Conservation (phyloP, 2,888 invertebrate genomes). For the Rhynchonema sp. region DNA sequence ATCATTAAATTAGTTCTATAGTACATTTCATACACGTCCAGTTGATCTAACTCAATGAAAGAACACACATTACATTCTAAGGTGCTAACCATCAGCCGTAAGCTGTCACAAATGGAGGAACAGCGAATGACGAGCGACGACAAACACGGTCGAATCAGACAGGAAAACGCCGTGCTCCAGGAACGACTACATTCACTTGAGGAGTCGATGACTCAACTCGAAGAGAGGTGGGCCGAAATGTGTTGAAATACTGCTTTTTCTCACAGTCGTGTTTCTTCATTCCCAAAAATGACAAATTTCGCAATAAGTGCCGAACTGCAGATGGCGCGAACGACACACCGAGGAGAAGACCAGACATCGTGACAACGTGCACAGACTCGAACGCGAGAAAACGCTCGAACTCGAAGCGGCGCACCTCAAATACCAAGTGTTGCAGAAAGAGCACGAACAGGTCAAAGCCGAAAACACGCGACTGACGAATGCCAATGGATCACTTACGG, state of each 20-base stretch:
- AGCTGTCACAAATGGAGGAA: constrained; percentile 16
- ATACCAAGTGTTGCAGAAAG: neutral
- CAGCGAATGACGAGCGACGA: constrained; percentile 15
- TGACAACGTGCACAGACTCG: constrained; percentile 15
- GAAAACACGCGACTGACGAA: neutral
- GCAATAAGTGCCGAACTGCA: no score
- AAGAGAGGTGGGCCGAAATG: constrained; percentile 15
- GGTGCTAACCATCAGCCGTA: neutral
- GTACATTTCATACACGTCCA: no score
- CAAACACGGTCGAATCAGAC: constrained; percentile 12
- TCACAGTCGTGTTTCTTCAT: no score
- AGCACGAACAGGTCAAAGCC: neutral
- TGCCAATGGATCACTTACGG: neutral
- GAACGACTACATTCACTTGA: constrained; percentile 21
- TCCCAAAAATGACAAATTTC: no score
- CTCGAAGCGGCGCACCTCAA: constrained; percentile 2
- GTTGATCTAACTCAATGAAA: no score
- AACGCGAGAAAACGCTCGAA: constrained; percentile 21
- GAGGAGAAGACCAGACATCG: constrained; percentile 17
- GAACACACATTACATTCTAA: neutral
- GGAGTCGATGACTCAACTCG: constrained; percentile 17
- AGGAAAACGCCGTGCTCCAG: constrained; percentile 23
- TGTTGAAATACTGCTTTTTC: no score
- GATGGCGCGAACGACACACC: constrained; percentile 16
- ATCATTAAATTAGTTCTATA: no score